phyloP scores from a whole-genome alignment of 2,888 invertebrate genomes.

The Phyllotreta striolata region DNA sequence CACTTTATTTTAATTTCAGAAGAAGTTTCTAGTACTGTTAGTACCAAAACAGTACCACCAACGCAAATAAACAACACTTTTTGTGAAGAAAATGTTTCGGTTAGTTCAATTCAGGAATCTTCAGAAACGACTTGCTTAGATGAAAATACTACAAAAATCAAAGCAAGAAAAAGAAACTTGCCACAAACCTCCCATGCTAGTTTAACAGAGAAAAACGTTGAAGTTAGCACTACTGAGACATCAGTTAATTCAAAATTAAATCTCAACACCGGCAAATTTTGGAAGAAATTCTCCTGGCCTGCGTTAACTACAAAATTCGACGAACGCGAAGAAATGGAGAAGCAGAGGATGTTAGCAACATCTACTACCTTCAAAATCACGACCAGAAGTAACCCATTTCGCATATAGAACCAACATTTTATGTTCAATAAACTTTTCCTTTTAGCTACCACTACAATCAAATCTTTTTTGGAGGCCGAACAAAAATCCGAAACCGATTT shows the following conservation, averaged over 20 bases:
- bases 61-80: no score
- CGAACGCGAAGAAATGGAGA: conserved; percentile 2
- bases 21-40: no score
- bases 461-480: conserved; percentile 6
- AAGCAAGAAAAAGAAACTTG: no score
- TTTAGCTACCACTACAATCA: conserved; percentile 11
- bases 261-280: not conserved
- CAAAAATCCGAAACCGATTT: conserved; percentile 9
- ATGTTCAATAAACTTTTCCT: not conserved
- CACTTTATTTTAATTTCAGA: no score
- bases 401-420: no score
- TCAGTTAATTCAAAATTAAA: not conserved
- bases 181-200: no score
- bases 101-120: no score
- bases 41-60: no score
- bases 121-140: not conserved
- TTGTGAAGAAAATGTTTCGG: no score
- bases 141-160: not conserved
- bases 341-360: not conserved
- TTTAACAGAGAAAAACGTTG: not conserved
- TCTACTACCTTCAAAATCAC: not conserved
- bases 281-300: conserved; percentile 14
- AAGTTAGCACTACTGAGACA: not conserved
- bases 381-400: no score
- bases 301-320: not conserved